Evolutionary conservation across 2,113 vertebrate species (phyloP).

Genomic region (Dissostichus mawsoni): DNA sequence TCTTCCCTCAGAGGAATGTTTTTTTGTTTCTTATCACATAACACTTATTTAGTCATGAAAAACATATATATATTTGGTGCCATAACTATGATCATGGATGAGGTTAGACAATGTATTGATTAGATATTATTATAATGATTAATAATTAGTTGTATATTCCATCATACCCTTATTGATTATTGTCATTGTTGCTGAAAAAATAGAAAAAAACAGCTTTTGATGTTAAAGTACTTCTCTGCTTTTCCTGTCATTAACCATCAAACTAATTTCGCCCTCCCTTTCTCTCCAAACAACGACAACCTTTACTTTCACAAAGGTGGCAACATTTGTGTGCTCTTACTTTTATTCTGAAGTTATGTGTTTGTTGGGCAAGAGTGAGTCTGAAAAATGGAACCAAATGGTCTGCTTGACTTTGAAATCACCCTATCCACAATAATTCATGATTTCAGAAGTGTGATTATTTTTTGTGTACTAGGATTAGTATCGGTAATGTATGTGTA

Average conservation of each 20-base stretch:
- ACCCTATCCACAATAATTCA: not conserved
- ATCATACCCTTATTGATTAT: not conserved
- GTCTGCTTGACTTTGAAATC: not conserved
- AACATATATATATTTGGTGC: too few relatives aligned
- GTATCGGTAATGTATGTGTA: not conserved
- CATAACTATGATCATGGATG: not conserved
- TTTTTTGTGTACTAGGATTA: not conserved
- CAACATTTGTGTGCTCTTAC: conserved; percentile 15
- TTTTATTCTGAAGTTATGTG: not conserved
- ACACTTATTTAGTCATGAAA: too few relatives aligned
- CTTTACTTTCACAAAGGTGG: conserved; percentile 14
- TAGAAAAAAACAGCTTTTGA: not conserved
- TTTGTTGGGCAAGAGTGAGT: not conserved
- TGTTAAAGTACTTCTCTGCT: conserved; percentile 32
- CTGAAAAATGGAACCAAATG: not conserved
- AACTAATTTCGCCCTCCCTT: conserved; percentile 55
- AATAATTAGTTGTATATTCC: not conserved
- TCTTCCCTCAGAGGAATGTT: too few relatives aligned
- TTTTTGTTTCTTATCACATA: too few relatives aligned
- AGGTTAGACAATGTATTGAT: not conserved
- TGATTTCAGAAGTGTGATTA: not conserved
- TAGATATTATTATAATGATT: not conserved
- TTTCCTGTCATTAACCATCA: conserved; percentile 43
- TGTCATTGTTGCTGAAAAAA: not conserved
- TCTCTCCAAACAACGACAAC: conserved; percentile 21